Conservation (phyloP, 2,113 vertebrate species). For the Rhinolophus sinicus region DNA sequence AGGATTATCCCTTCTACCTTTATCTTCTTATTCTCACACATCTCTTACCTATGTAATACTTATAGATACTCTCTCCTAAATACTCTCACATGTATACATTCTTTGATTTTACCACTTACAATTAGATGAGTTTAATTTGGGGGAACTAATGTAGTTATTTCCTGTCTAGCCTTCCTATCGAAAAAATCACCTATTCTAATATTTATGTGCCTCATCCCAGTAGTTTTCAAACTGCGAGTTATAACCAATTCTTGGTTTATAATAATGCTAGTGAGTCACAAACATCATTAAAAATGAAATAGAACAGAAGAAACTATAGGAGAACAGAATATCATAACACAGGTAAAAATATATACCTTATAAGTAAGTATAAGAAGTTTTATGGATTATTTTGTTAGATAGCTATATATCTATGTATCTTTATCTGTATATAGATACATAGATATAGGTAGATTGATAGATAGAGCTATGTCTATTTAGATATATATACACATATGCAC, state of each 20-base stretch:
- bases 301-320: background rate
- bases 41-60: background rate
- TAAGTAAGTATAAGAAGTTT: background rate
- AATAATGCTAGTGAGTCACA: background rate
- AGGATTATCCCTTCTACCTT: background rate
- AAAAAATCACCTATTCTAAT: background rate
- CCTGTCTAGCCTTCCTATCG: background rate
- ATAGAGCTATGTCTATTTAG: too few species aligned
- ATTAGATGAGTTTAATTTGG: too few species aligned
- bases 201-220: background rate
- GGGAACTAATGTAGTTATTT: background rate
- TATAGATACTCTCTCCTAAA: background rate
- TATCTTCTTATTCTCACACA: background rate
- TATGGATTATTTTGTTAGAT: background rate
- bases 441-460: too few species aligned
- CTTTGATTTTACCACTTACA: background rate
- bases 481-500: too few species aligned
- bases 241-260: background rate
- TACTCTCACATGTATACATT: background rate
- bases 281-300: background rate
- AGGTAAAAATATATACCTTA: background rate
- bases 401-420: background rate
- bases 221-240: background rate
- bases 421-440: too few species aligned
- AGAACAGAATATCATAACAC: background rate